Evolutionary conservation across 2,113 vertebrate genomes (phyloP).

Genomic region (Brienomyrus brachyistius): DNA sequence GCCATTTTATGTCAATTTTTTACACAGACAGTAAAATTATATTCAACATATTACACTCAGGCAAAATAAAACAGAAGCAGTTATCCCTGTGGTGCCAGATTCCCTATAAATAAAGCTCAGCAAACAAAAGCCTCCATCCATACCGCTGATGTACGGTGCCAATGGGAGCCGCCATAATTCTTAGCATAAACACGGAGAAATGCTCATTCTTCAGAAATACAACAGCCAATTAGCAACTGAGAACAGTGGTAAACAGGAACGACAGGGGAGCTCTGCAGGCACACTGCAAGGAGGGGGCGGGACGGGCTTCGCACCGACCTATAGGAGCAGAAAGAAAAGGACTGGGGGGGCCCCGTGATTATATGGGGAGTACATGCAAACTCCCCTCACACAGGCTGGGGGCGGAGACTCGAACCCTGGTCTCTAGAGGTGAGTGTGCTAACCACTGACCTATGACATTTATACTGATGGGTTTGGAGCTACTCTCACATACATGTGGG

Average conservation of each 20-base stretch:
- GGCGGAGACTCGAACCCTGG: neutral
- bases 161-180: neutral
- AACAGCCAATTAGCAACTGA: conserved; percentile 4
- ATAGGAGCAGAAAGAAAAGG: neutral
- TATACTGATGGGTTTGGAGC: neutral
- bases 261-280: neutral
- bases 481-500: neutral
- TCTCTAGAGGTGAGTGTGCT: neutral
- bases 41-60: neutral
- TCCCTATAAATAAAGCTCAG: neutral
- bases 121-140: neutral
- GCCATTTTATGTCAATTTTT: neutral
- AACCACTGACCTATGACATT: neutral
- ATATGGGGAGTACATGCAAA: neutral
- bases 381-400: neutral
- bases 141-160: neutral
- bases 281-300: neutral
- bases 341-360: neutral
- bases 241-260: neutral
- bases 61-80: neutral
- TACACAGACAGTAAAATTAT: neutral
- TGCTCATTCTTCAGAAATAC: neutral
- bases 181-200: neutral
- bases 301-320: neutral
- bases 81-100: neutral